Base-by-base conservation (phyloP, 2,797 vertebrate genomes). In the Ctenopoma kingsleyae region DNA sequence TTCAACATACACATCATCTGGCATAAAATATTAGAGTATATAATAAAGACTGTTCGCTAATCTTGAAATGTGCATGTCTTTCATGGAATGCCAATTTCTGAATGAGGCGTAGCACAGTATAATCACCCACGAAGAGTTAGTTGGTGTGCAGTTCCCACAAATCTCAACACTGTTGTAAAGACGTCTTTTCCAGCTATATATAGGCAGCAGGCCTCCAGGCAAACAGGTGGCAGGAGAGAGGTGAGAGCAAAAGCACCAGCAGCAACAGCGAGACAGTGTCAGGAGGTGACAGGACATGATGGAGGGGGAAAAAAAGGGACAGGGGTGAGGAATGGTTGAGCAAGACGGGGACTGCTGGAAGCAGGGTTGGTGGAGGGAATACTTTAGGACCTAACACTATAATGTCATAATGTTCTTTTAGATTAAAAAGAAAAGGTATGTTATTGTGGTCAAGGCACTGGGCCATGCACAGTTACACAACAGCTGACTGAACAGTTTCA, bases 151-250 rank as follows among this genome's bases (percentile, higher is more conserved):
- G 67, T 56, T 73, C 67, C 63, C 51, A 50, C 17, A 52, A 64
- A 66, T 76, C 68, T 44, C 54, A 11, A n/a, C 41, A n/a, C 36
- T 11, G 76, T 27, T 47, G 67, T 88, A 85, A 86, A 87, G 85
- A 81, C 80, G 79, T 78, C 59, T 41, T 20, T 55, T 74, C 16
- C 8, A 2, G 49, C 53, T 89, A 81, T 75, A 80, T 67, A 25
- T 61, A 73, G 16, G 5, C 40, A 17, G 4, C 15, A 6, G 4
- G 36, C 51, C 55, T 72, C 27, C 4, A 8, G 48, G 67, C 32
- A 40, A 61, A 71, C 55, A 74, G 74, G 71, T 80, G 60, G 78
- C 27, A 30, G 27, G 6, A 7, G 6, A 30, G 27, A 30, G 27
- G 27, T 30, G 27, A 30, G 27, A 30, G 25, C 25, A 27, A 4